Evolutionary conservation across 2,797 vertebrate genomes (phyloP).

Genomic region (Sciurus carolinensis): DNA sequence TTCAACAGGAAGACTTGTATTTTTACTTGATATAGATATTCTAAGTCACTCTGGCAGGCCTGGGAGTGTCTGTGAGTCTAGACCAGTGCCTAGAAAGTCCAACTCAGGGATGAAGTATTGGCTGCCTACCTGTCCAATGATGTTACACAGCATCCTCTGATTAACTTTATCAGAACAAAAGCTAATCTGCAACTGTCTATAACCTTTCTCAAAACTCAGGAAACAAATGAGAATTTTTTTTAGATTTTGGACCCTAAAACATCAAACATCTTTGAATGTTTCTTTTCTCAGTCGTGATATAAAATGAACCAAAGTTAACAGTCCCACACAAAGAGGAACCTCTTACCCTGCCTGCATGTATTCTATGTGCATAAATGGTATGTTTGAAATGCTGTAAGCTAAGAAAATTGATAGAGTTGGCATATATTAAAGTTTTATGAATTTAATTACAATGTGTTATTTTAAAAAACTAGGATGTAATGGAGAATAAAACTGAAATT

Average conservation of each 20-base stretch:
- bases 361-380: neutral
- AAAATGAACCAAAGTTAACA: neutral
- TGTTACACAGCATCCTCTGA: neutral
- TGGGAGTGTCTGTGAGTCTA: neutral
- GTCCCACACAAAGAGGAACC: neutral
- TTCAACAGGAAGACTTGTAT: neutral
- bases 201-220: neutral
- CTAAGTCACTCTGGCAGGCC: neutral
- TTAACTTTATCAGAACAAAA: neutral
- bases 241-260: neutral
- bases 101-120: neutral
- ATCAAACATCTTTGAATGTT: neutral
- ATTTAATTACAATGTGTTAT: neutral
- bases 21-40: neutral
- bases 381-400: neutral
- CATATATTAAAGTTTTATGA: constrained; percentile 3
- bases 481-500: neutral
- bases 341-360: neutral
- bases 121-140: neutral
- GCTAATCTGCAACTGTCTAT: neutral
- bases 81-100: neutral
- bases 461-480: neutral
- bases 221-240: neutral
- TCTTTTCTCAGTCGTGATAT: neutral
- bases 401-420: constrained; percentile 26